Conservation (phyloP, 2,113 vertebrate genomes). For the Plecotus auritus region DNA sequence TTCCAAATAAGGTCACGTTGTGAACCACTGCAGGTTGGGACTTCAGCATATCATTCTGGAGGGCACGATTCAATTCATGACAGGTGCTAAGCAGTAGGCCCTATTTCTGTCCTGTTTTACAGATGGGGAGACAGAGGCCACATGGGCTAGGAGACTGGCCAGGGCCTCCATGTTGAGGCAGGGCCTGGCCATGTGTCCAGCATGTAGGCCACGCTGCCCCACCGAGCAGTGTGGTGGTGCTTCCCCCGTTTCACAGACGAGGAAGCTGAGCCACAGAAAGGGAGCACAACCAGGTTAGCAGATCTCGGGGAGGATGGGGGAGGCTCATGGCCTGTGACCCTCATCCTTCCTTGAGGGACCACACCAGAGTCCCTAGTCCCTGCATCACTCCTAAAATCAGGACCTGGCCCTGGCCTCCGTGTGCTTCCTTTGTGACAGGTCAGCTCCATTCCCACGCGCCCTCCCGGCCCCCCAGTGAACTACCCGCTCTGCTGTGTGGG, state of each 20-base stretch:
- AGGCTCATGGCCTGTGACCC: neutral
- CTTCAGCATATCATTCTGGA: neutral
- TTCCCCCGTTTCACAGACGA: neutral
- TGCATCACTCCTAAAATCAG: neutral
- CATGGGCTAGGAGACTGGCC: neutral
- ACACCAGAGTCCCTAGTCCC: neutral
- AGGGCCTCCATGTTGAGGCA: neutral
- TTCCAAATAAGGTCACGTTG: neutral
- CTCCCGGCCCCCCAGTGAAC: neutral
- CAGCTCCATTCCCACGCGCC: neutral
- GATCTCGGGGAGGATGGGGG: neutral
- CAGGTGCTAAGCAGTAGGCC: neutral
- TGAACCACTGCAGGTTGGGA: neutral
- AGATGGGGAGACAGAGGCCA: neutral
- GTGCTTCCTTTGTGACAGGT: neutral
- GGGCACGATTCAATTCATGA: neutral
- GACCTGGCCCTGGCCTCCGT: neutral
- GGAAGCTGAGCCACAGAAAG: neutral
- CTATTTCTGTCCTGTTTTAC: neutral
- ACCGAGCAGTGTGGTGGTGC: neutral
- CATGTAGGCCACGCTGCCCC: neutral
- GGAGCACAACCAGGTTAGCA: neutral
- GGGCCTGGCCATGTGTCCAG: neutral
- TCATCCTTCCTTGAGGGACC: neutral
- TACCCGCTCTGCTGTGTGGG: neutral